Conservation (phyloP, 2,113 vertebrate species). For the Phyllostomus hastatus region DNA sequence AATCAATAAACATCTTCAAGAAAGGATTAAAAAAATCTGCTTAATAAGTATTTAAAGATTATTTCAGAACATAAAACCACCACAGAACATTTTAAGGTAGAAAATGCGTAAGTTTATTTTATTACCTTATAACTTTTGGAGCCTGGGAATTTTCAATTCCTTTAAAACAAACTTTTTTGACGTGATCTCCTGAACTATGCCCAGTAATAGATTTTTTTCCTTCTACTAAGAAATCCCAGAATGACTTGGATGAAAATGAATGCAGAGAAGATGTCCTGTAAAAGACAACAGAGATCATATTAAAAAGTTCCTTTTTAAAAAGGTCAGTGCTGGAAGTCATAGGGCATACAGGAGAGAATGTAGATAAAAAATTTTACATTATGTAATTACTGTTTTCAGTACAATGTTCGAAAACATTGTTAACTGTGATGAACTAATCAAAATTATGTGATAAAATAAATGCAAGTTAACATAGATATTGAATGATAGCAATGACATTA, state of each 20-base stretch:
- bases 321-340: neutral
- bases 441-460: neutral
- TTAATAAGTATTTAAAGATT: neutral
- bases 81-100: neutral
- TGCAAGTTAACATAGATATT: neutral
- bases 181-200: conserved; percentile 65
- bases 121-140: conserved; percentile 79
- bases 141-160: conserved; percentile 79
- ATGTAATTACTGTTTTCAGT: conserved; percentile 13
- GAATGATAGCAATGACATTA: conserved; percentile 6
- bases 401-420: neutral
- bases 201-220: conserved; percentile 83
- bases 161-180: conserved; percentile 86
- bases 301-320: neutral
- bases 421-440: neutral
- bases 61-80: conserved; percentile 21
- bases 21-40: neutral
- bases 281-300: conserved; percentile 40
- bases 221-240: conserved; percentile 89
- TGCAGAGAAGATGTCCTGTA: conserved; percentile 85
- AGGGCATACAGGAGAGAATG: neutral
- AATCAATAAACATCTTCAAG: too few relatives aligned
- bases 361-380: neutral
- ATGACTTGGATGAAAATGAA: conserved; percentile 86
- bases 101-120: neutral